A percentile compares a stretch with the other conserved stretches of the same genome.
Evolutionary conservation across 2,888 invertebrate species (phyloP).

Genomic region (Sthenelais limicola): DNA sequence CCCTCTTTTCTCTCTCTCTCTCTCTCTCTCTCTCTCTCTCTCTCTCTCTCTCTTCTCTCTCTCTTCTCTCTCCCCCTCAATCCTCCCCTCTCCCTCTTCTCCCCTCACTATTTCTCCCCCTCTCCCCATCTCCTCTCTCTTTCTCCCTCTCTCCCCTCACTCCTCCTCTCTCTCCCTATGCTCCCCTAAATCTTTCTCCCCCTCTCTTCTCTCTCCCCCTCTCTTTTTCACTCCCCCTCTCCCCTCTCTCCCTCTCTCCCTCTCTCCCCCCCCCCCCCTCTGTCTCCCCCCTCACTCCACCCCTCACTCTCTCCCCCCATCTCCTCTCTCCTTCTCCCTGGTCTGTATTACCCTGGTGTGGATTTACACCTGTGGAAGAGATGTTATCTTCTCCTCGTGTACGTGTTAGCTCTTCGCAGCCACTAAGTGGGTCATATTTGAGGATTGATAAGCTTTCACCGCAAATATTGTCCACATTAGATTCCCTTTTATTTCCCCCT

Average conservation of each 20-base stretch:
- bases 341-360: too few species aligned
- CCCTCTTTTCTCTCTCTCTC: background rate
- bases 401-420: too few species aligned
- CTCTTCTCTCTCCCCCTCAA: background rate
- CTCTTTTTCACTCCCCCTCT: slow-evolving; percentile 10
- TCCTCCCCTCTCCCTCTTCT: background rate
- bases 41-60: background rate
- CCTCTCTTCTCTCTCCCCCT: slow-evolving; percentile 2
- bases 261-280: slow-evolving; percentile 4
- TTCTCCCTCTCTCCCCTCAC: background rate
- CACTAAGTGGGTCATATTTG: too few species aligned
- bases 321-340: too few species aligned
- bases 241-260: background rate
- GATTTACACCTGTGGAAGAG: too few species aligned
- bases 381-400: too few species aligned
- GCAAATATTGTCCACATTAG: too few species aligned
- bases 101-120: background rate
- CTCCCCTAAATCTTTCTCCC: background rate
- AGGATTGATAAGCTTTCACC: too few species aligned
- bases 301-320: too few species aligned
- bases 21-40: background rate
- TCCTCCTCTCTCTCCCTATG: background rate
- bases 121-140: background rate
- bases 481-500: too few species aligned
- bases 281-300: background rate